phyloP scores from a whole-genome alignment of 2,888 invertebrate genomes.

The Cryptophagus acutangulus region DNA sequence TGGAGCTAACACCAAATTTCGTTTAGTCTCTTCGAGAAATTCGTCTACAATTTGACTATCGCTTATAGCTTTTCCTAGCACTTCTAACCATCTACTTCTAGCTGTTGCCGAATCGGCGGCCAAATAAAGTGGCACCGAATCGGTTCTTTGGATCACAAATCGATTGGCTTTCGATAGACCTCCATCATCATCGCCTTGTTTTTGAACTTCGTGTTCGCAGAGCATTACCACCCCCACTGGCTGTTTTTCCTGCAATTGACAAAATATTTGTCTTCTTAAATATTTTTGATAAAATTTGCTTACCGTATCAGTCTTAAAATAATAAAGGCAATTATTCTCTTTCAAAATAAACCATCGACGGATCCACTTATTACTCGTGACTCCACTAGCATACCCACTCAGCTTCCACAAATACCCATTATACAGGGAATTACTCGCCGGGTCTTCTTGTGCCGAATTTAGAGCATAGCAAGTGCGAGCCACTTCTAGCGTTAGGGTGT shows the following conservation, averaged over 20 bases:
- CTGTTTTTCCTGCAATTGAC: slow-evolving; percentile 63
- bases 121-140: slow-evolving; percentile 68
- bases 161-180: slow-evolving; percentile 58
- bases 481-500: slow-evolving; percentile 79
- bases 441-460: slow-evolving; percentile 61
- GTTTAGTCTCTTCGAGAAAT: slow-evolving; percentile 72
- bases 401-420: slow-evolving; percentile 76
- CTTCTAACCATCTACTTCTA: slow-evolving; percentile 54
- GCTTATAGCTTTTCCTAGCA: slow-evolving; percentile 72
- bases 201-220: slow-evolving; percentile 70
- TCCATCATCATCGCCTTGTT: slow-evolving; percentile 56
- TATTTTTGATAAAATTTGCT: slow-evolving; percentile 40
- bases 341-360: slow-evolving; percentile 87
- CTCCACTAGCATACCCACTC: slow-evolving; percentile 55
- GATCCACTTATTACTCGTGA: slow-evolving; percentile 67
- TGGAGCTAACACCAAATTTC: slow-evolving; percentile 77
- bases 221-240: slow-evolving; percentile 87
- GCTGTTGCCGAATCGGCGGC: slow-evolving; percentile 74
- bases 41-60: slow-evolving; percentile 51
- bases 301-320: slow-evolving; percentile 88
- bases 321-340: slow-evolving; percentile 89
- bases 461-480: slow-evolving; percentile 81
- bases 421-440: slow-evolving; percentile 56
- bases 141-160: slow-evolving; percentile 66
- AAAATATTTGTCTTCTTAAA: neutral